Conservation (phyloP, 2,113 vertebrate genomes). For the Pseudonaja textilis region DNA sequence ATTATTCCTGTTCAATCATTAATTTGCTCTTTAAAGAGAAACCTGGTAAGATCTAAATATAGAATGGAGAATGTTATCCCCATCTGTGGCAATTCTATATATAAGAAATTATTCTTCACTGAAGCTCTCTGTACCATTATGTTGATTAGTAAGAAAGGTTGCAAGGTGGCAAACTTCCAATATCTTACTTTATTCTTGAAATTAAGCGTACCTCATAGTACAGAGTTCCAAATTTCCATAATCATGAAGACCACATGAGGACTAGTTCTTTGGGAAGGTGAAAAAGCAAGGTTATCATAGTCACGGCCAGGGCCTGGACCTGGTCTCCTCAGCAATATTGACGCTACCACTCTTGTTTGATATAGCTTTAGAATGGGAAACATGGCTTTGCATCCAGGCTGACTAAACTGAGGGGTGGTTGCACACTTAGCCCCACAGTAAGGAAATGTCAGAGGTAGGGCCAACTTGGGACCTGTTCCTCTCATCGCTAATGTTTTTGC, state of each 20-base stretch:
- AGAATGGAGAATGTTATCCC: slow-evolving; percentile 42
- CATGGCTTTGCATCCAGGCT: background rate
- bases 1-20: slow-evolving; percentile 56
- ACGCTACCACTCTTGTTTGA: background rate
- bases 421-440: background rate
- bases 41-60: slow-evolving; percentile 49
- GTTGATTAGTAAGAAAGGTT: slow-evolving; percentile 46
- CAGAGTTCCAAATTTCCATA: background rate
- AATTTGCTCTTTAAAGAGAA: slow-evolving; percentile 49
- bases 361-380: background rate
- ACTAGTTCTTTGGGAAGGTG: background rate
- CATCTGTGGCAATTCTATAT: slow-evolving; percentile 57
- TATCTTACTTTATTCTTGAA: slow-evolving; percentile 6
- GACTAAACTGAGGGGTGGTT: background rate
- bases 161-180: background rate
- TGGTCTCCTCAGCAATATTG: background rate
- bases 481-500: background rate
- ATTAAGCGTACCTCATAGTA: slow-evolving; percentile 11
- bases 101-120: slow-evolving; percentile 49
- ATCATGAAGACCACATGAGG: background rate
- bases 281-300: background rate
- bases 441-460: background rate
- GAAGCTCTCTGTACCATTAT: slow-evolving; percentile 30
- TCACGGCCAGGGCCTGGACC: background rate
- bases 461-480: background rate